Evolutionary conservation across 2,113 vertebrate genomes (phyloP).

Genomic region (Pogona vitticeps): DNA sequence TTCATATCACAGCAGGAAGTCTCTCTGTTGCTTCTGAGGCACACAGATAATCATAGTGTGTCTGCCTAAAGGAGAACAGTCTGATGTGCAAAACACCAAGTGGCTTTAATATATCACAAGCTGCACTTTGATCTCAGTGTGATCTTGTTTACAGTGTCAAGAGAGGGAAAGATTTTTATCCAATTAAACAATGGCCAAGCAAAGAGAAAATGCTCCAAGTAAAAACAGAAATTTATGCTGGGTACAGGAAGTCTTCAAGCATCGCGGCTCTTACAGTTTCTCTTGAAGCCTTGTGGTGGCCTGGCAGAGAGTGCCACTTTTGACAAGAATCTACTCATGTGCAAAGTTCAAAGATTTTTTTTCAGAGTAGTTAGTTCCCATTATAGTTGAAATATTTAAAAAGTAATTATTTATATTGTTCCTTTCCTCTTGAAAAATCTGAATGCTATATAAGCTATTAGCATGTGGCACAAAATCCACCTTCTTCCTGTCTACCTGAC

Average conservation of each 20-base stretch:
- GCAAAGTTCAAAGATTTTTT: no score
- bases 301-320: no score
- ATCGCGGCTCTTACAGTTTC: background rate
- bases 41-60: slow-evolving; percentile 13
- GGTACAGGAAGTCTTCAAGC: background rate
- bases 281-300: background rate
- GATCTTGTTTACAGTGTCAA: background rate
- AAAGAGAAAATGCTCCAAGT: background rate
- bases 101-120: background rate
- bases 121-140: slow-evolving; percentile 3
- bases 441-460: no score
- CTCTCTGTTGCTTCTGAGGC: background rate
- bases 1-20: background rate
- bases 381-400: no score
- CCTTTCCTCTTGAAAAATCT: no score
- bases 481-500: no score
- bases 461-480: no score
- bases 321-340: no score
- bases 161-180: background rate
- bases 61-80: background rate
- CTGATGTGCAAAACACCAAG: background rate
- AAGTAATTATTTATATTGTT: no score
- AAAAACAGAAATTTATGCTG: background rate
- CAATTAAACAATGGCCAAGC: background rate
- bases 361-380: no score